These are phyloP conservation scores for Carabus problematicus DNA, from an alignment of 2,888 invertebrate genomes.

Conservation along the genomic window DNA sequence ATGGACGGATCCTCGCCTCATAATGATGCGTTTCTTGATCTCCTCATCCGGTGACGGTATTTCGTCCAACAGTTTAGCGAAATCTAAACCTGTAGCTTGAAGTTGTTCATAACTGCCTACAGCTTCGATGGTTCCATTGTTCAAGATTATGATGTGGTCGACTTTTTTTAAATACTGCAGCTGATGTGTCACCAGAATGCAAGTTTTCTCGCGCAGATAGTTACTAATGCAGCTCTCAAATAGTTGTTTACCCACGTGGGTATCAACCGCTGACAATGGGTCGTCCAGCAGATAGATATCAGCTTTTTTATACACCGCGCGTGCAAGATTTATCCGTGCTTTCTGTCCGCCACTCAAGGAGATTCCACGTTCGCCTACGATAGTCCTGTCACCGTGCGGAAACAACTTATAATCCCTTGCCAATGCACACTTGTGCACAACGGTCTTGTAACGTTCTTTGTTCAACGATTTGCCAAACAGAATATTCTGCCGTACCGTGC, in stretches of 20 bases:
- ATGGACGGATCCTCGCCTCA: slow-evolving; percentile 45
- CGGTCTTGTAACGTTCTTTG: slow-evolving; percentile 65
- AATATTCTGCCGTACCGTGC: slow-evolving; percentile 77
- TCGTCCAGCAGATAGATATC: slow-evolving; percentile 84
- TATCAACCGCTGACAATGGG: slow-evolving; percentile 82
- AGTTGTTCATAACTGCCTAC: slow-evolving; percentile 61
- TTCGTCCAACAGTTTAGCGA: slow-evolving; percentile 59
- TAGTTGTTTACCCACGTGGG: slow-evolving; percentile 75
- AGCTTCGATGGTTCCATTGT: slow-evolving; percentile 60
- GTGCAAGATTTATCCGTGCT: slow-evolving; percentile 80
- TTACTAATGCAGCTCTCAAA: slow-evolving; percentile 76
- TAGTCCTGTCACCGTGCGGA: slow-evolving; percentile 76
- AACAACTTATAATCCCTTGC: slow-evolving; percentile 75
- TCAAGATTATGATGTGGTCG: slow-evolving; percentile 56
- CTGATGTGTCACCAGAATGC: slow-evolving; percentile 76
- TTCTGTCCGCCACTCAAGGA: slow-evolving; percentile 86
- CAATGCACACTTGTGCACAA: slow-evolving; percentile 71
- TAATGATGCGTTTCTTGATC: slow-evolving; percentile 51
- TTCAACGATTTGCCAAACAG: slow-evolving; percentile 73
- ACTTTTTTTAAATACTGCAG: slow-evolving; percentile 63
- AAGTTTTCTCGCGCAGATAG: slow-evolving; percentile 65
- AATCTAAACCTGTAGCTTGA: slow-evolving; percentile 62
- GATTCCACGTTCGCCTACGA: slow-evolving; percentile 83
- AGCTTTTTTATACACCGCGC: slow-evolving; percentile 77
- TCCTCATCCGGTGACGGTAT: slow-evolving; percentile 53